Evolutionary conservation across 2,113 vertebrate species (phyloP), one percentile per base, ranked within the genome.

Genomic region (Perca fluviatilis): DNA sequence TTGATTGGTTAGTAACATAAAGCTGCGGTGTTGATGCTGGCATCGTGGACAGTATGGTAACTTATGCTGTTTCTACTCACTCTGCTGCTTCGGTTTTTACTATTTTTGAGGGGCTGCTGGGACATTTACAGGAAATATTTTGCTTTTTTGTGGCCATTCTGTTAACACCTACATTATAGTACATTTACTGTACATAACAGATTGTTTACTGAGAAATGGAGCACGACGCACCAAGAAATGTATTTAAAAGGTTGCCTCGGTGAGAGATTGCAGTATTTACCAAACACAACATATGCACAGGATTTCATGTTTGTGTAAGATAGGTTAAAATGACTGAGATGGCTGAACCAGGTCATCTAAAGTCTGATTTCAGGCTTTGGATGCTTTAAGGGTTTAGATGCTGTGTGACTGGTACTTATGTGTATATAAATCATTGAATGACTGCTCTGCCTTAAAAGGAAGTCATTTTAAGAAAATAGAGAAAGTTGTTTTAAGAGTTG

Each of bases 201-300:
- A 56, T 49, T 83, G 69, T 83, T 83, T 73, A 58, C 56, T 30
- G 43, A 80, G 54, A 83, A 64, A 80, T 77, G 25, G 40, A 61
- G 64, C 69, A 66, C 86, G 83, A 86, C 68, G 84, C 83, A 84
- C 50, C 14, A 57, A 67, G 60, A 80, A 60, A 69, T 80, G 2
- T 66, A 61, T 82, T 73, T 57, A 63, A 77, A 73, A 74, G 66
- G 74, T 69, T 85, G 15, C 58, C 62, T 77, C 2, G 10, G 40
- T 14, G 10, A 83, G 71, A 40, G 12, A 71, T 74, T 46, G 50
- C 36, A 21, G 47, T 8, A 62, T 73, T 83, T 75, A 47, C 50
- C 25, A 62, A 51, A 74, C 30, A 23, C n/a, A 77, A 66, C 73
- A 61, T 64, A 80, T 68, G 54, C 33, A 51, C 16, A 50, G 54